Evolutionary conservation across 2,888 invertebrate species (phyloP).

Genomic region (Carterocephalus palaemon): DNA sequence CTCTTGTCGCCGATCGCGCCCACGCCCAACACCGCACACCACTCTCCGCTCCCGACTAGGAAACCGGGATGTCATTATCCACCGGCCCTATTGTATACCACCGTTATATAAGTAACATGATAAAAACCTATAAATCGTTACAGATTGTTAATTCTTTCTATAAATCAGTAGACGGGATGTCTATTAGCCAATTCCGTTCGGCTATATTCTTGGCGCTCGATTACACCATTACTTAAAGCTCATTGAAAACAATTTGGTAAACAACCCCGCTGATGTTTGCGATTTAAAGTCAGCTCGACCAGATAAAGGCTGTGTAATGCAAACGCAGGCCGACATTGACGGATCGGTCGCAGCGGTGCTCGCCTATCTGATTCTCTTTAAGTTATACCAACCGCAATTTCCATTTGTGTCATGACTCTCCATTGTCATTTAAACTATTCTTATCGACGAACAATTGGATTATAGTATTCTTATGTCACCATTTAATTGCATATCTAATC

Average conservation of each 20-base stretch:
- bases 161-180: slow-evolving; percentile 56
- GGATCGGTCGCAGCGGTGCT: slow-evolving; percentile 72
- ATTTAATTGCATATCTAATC: slow-evolving; percentile 11
- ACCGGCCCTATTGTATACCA: slow-evolving; percentile 53
- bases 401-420: slow-evolving; percentile 69
- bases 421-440: slow-evolving; percentile 65
- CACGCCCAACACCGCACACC: slow-evolving; percentile 36
- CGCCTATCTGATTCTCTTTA: slow-evolving; percentile 76
- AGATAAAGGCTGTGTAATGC: slow-evolving; percentile 76
- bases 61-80: slow-evolving; percentile 62
- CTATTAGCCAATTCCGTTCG: slow-evolving; percentile 51
- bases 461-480: slow-evolving; percentile 24
- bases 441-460: slow-evolving; percentile 34
- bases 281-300: slow-evolving; percentile 66
- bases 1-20: slow-evolving; percentile 43
- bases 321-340: slow-evolving; percentile 75
- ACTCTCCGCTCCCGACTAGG: slow-evolving; percentile 46
- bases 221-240: slow-evolving; percentile 68
- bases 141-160: slow-evolving; percentile 61
- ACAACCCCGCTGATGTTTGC: slow-evolving; percentile 72
- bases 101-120: slow-evolving; percentile 61
- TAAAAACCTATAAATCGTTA: slow-evolving; percentile 67
- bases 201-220: slow-evolving; percentile 44
- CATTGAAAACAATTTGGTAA: slow-evolving; percentile 77
- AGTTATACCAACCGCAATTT: slow-evolving; percentile 74